Evolutionary conservation across 1,140 invertebrate genomes (phyloP), one percentile per base, ranked within the genome.

Genomic region (Trichonephila clavata): DNA sequence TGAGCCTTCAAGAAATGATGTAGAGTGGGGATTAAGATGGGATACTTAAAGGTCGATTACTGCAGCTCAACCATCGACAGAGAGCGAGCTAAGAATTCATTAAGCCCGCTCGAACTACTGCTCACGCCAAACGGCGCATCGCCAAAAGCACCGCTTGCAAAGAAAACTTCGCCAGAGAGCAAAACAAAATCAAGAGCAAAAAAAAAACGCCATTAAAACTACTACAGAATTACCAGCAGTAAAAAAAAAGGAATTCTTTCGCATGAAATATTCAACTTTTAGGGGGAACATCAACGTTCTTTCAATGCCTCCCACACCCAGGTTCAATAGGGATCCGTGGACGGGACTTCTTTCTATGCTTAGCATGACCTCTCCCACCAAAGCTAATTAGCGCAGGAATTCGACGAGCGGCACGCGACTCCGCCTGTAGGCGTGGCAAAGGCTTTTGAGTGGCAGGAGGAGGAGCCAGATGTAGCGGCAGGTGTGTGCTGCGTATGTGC

Each of bases 41-140:
- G 81, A 92, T 92, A 77, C 91, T 86, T 92, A 92, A 92, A 86
- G 91, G 91, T 92, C 81, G 91, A 92, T 92, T 92, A 92, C 83
- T 71, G 63, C 61, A 68, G 81, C 81, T 77, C 77, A 92, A 43
- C 88, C 68, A 68, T 90, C 88, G 63, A 80, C 88, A 71, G 63
- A 61, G 57, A 43, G 61, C 77, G 61, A 90, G 89, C 68, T 32
- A 32, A 92, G 77, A 91, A 92, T 86, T 92, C 91, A 92, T 92
- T 92, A 92, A 92, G 60, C 88, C 71, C 50, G 65, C 68, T 90
- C 88, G 84, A 89, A 71, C 88, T 90, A 50, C 21, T 68, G n/a
- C 60, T 57, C 77, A 91, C 90, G 83, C 60, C 90, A 92, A 92
- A 92, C 39, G 84, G 91, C 61, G 43, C 63, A 68, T 84, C 91